Evolutionary conservation across 2,888 invertebrate genomes (phyloP).

Genomic region (Leistus spinibarbis): DNA sequence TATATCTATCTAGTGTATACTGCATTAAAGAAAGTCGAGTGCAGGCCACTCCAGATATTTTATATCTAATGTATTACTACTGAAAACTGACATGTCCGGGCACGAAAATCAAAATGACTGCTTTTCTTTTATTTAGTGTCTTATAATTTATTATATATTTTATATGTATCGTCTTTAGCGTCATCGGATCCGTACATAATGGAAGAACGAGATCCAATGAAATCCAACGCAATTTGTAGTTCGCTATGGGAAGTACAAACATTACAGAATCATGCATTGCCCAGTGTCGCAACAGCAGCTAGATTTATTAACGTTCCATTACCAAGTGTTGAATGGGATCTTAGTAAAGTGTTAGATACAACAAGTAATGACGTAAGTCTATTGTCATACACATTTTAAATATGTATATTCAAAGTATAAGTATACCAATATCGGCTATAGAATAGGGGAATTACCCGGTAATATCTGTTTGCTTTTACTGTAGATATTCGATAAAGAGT

Average conservation of each 20-base stretch:
- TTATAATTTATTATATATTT: neutral
- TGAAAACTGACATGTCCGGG: too few relatives aligned
- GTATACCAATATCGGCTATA: too few relatives aligned
- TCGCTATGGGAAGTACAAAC: constrained; percentile 92
- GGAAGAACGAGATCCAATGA: constrained; percentile 78
- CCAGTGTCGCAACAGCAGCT: constrained; percentile 75
- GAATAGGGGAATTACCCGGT: too few relatives aligned
- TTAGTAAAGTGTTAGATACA: constrained; percentile 69
- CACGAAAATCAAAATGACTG: too few relatives aligned
- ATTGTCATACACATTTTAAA: neutral
- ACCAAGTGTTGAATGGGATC: constrained; percentile 71
- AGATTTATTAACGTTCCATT: constrained; percentile 71
- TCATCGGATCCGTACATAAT: constrained; percentile 82
- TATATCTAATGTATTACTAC: too few relatives aligned
- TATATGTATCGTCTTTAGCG: constrained; percentile 51
- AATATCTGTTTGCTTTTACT: constrained; percentile 55
- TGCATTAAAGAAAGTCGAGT: too few relatives aligned
- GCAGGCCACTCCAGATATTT: too few relatives aligned
- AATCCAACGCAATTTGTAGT: constrained; percentile 83
- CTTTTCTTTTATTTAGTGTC: neutral
- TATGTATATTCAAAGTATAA: neutral
- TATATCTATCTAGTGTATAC: neutral
- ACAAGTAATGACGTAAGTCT: constrained; percentile 61
- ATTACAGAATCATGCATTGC: constrained; percentile 74
- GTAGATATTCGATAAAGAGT: constrained; percentile 74